Evolutionary conservation across 2,797 vertebrate genomes (phyloP), one percentile per base, ranked within the genome.

Genomic region (Menidia menidia): DNA sequence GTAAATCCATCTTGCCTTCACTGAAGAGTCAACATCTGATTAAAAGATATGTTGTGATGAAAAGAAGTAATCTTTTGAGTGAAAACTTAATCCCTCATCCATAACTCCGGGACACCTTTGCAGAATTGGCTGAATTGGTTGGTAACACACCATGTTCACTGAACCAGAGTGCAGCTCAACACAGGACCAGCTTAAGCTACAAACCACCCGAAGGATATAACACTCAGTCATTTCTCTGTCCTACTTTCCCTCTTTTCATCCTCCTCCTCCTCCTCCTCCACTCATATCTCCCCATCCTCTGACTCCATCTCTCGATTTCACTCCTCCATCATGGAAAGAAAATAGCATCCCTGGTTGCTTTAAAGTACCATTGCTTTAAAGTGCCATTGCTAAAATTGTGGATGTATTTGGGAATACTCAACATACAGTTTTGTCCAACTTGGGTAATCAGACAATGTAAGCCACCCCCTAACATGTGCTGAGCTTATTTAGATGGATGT

Each of bases 211-310:
- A 76, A 84, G 82, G 83, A 83, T 74, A 60, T 6, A 73, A 35
- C 78, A 81, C 81, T 80, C 86, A 71, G 65, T 77, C 81, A 62
- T 86, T 73, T 58, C 77, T 77, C 82, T 91, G 86, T 82, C 85
- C 80, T 84, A 90, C 81, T 89, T 89, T 86, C 71, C 73, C 63
- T 77, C 78, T 68, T 86, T 84, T 84, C 76, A 79, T 74, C 75
- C 60, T 81, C 68, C 64, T 72, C 74, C 58, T 60, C 31, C 48
- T 63, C 63, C 75, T 71, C 70, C 63, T 80, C 41, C 56, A 60
- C 78, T 82, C 75, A 71, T 66, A 78, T 78, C 78, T 79, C 77
- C 54, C 83, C 56, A 67, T 77, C 76, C 71, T 75, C 54, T 62
- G 50, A 80, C 68, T 82, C 54, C 61, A 78, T 84, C 81, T 67